Evolutionary conservation across 2,888 invertebrate species (phyloP).

Genomic region (Troides helena): DNA sequence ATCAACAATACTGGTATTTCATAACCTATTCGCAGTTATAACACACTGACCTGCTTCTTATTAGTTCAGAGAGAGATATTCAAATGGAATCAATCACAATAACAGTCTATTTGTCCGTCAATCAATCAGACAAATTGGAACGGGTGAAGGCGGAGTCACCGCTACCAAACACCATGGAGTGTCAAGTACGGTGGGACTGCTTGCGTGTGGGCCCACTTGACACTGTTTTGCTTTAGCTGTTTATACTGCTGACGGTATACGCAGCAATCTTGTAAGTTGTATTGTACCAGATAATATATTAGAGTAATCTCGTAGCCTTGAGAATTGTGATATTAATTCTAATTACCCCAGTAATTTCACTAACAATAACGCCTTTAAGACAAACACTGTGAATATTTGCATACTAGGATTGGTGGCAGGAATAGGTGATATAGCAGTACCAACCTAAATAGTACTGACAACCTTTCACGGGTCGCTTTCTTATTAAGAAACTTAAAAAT

Average conservation of each 20-base stretch:
- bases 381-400: too few species aligned
- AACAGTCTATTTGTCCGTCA: conserved; percentile 48
- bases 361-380: too few species aligned
- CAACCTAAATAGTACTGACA: too few species aligned
- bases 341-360: too few species aligned
- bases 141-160: conserved; percentile 24
- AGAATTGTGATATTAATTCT: too few species aligned
- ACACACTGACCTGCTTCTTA: conserved; percentile 31
- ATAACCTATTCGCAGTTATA: conserved; percentile 12
- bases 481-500: too few species aligned
- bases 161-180: conserved; percentile 29
- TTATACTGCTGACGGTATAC: conserved; percentile 22
- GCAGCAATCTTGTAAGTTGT: background rate
- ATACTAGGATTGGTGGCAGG: too few species aligned
- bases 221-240: conserved; percentile 32
- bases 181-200: conserved; percentile 15
- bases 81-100: conserved; percentile 41
- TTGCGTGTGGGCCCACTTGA: conserved; percentile 34
- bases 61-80: conserved; percentile 37
- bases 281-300: background rate
- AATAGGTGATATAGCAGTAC: too few species aligned
- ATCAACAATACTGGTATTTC: conserved; percentile 24
- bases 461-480: too few species aligned
- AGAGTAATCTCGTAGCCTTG: too few species aligned
- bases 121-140: conserved; percentile 40